Evolutionary conservation across 1,140 invertebrate genomes (phyloP), one percentile per base, ranked within the genome.

Genomic region (Trissolcus basalis): DNA sequence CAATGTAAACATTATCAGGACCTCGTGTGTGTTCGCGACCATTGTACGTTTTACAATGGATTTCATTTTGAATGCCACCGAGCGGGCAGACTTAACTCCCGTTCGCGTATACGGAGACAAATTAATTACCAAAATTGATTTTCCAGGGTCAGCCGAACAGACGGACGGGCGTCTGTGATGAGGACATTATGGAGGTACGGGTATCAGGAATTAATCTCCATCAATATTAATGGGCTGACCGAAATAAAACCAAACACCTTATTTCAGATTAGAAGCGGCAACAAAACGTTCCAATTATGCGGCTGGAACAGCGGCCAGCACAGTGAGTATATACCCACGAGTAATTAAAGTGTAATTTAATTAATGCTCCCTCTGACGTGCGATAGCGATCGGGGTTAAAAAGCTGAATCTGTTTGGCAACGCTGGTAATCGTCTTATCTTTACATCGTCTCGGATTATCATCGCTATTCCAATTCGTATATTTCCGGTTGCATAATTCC

Each of bases 251-350:
- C 44, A 48, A 72, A 27, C 6, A 27, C 19, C 19, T 68, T 65
- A 33, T 82, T 82, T 32, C 69, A 82, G 78, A 86, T 88, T 41
- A 84, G 68, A 55, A 91, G 89, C 19, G 92, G 92, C 9, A 87
- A 85, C 1, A 90, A 87, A 59, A 90, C 91, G 13, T 90, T 95
- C 35, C 91, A 89, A 12, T 56, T 96, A 2, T 96, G 95, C 80
- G 94, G 95, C 4, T 91, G 94, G 82, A 96, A 96, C 80, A 94
- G 92, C 79, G 94, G 93, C 19, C 94, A 96, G 79, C 94, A 96
- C 78, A 89, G 94, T 95, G 83, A 91, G 91, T 90, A 83, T 60
- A 11, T 4, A 6, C 7, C 6, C 3, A 12, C 43, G 43, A 36
- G 13, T 45, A 43, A 61, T 56, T 49, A 19, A 56, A 55, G n/a